phyloP scores from a whole-genome alignment of 1,140 invertebrate genomes.

The Pseudachorutes palmiensis region DNA sequence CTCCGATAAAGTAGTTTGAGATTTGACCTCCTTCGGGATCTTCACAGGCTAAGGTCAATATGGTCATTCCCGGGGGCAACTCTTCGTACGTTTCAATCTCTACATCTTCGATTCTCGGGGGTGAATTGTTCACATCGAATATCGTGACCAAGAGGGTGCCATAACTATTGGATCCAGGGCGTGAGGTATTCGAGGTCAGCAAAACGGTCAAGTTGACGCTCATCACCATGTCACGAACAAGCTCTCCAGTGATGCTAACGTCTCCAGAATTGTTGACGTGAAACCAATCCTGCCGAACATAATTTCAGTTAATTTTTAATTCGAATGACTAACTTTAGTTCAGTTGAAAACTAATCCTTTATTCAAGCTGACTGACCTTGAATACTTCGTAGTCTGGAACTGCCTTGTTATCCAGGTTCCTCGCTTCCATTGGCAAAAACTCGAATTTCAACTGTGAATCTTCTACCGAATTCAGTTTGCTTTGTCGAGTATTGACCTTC shows the following conservation, averaged over 20 bases:
- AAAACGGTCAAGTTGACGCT: constrained; percentile 28
- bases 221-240: constrained; percentile 26
- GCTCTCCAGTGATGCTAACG: constrained; percentile 18
- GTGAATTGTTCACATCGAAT: constrained; percentile 35
- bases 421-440: constrained; percentile 31
- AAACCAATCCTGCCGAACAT: constrained; percentile 28
- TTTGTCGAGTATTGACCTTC: constrained; percentile 22
- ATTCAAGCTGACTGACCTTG: constrained; percentile 10
- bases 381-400: constrained; percentile 15
- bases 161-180: constrained; percentile 17
- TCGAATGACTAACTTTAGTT: too few species aligned
- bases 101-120: constrained; percentile 31
- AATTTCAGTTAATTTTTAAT: too few species aligned
- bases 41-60: constrained; percentile 63
- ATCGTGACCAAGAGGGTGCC: constrained; percentile 31
- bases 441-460: constrained; percentile 31
- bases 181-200: constrained; percentile 22
- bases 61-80: constrained; percentile 54
- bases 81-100: constrained; percentile 37
- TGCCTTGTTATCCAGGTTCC: constrained; percentile 31
- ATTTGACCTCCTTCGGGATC: constrained; percentile 64
- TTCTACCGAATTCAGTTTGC: constrained; percentile 37
- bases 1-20: constrained; percentile 31
- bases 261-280: constrained; percentile 19
- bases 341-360: not conserved